Evolutionary conservation across 2,113 vertebrate genomes (phyloP).

Genomic region (Chaetops frenatus): DNA sequence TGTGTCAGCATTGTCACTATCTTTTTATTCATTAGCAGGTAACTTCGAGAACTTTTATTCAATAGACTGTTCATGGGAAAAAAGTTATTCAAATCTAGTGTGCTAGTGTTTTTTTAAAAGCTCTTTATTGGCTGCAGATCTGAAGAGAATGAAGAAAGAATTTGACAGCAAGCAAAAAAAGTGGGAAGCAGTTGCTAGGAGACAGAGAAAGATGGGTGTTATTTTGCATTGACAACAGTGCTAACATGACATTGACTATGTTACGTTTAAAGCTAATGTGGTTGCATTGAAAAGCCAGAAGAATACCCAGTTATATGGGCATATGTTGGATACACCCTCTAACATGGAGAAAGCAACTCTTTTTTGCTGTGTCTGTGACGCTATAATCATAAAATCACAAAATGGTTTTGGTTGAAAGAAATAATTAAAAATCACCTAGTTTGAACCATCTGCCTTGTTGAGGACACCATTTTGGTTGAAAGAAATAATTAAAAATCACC

Average conservation of each 20-base stretch:
- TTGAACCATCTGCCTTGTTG: fast-evolving
- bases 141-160: conserved; percentile 1
- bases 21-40: neutral
- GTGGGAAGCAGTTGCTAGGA: conserved; percentile 49
- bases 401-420: neutral
- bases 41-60: neutral
- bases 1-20: neutral
- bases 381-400: neutral
- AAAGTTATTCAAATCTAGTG: neutral
- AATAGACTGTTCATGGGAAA: neutral
- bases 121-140: neutral
- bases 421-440: neutral
- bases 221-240: neutral
- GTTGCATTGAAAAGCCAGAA: neutral
- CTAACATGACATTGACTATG: neutral
- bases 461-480: neutral
- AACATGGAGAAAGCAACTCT: neutral
- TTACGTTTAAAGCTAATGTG: neutral
- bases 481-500: too few relatives aligned
- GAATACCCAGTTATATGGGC: neutral
- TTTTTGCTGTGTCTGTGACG: neutral
- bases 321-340: neutral
- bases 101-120: neutral
- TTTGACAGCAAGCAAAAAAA: conserved; percentile 22
- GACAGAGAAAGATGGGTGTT: neutral